phyloP scores from a whole-genome alignment of 2,888 invertebrate species.

The Helleia helle region DNA sequence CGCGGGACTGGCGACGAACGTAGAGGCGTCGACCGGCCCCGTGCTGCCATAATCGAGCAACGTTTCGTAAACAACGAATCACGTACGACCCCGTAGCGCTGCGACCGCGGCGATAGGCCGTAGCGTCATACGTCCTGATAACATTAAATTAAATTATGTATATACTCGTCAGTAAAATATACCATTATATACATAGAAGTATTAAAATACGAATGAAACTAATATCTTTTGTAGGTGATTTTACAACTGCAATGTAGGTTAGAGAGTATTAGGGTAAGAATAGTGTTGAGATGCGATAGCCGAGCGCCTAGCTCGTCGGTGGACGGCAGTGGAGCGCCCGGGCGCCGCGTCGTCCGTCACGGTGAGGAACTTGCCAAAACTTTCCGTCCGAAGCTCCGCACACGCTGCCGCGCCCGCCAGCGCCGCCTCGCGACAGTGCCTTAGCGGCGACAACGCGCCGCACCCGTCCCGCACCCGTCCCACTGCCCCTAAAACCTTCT shows the following conservation, averaged over 20 bases:
- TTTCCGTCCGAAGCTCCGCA: slow-evolving; percentile 68
- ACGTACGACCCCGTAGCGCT: slow-evolving; percentile 67
- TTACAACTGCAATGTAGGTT: slow-evolving; percentile 74
- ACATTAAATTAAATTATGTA: slow-evolving; percentile 53
- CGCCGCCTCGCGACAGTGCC: slow-evolving; percentile 49
- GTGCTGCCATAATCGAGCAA: slow-evolving; percentile 59
- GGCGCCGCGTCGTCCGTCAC: slow-evolving; percentile 39
- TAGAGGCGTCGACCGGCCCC: slow-evolving; percentile 30
- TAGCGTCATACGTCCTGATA: slow-evolving; percentile 63
- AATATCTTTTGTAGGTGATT: slow-evolving; percentile 76
- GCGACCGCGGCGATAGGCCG: slow-evolving; percentile 49
- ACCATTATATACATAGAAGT: slow-evolving; percentile 71
- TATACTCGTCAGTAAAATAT: slow-evolving; percentile 67
- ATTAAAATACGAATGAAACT: slow-evolving; percentile 71
- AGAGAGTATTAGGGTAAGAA: slow-evolving; percentile 61
- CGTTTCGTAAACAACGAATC: slow-evolving; percentile 75
- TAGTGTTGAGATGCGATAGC: slow-evolving; percentile 58
- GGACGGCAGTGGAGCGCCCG: slow-evolving; percentile 39
- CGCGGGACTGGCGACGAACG: slow-evolving; percentile 20
- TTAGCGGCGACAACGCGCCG: slow-evolving; percentile 26
- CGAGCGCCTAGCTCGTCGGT: slow-evolving; percentile 47
- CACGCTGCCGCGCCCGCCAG: slow-evolving; percentile 37
- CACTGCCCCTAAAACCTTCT: neutral
- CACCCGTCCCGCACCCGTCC: slow-evolving; percentile 14
- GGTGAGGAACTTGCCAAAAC: slow-evolving; percentile 63